These are phyloP conservation scores for Corythucha ciliata DNA, from an alignment of 2,888 invertebrate species.

Conservation along the genomic window DNA sequence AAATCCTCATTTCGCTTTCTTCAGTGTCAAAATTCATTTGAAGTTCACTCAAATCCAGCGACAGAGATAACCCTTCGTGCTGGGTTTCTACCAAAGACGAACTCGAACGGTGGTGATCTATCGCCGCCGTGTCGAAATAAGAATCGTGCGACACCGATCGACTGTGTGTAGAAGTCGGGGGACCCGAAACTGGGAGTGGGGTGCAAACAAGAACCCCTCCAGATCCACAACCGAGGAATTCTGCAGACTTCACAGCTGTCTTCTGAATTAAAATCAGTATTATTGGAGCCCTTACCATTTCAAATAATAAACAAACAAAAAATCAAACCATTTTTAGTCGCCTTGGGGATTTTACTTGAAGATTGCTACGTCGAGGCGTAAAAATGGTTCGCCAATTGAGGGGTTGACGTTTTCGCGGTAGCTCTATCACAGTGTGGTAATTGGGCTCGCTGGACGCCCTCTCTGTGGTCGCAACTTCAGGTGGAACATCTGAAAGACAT, in stretches of 20 bases:
- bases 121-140: slow-evolving; percentile 68
- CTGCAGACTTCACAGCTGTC: slow-evolving; percentile 57
- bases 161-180: slow-evolving; percentile 40
- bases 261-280: slow-evolving; percentile 23
- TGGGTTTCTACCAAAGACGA: slow-evolving; percentile 30
- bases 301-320: slow-evolving; percentile 3
- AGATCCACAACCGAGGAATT: no score
- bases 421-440: slow-evolving; percentile 88
- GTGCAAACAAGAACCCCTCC: no score
- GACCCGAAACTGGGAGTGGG: slow-evolving; percentile 15
- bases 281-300: background rate
- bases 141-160: slow-evolving; percentile 83
- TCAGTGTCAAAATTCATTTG: slow-evolving; percentile 74
- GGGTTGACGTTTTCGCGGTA: slow-evolving; percentile 66
- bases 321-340: slow-evolving; percentile 25
- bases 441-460: slow-evolving; percentile 46
- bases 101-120: slow-evolving; percentile 27
- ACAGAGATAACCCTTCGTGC: slow-evolving; percentile 42
- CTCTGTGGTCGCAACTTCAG: slow-evolving; percentile 18
- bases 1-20: slow-evolving; percentile 75
- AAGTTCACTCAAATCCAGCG: slow-evolving; percentile 70
- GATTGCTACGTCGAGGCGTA: slow-evolving; percentile 33
- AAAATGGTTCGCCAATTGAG: slow-evolving; percentile 74
- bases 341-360: slow-evolving; percentile 24
- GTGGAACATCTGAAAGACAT: no score